phyloP scores from a whole-genome alignment of 2,113 vertebrate species.

The Hippolais icterina region DNA sequence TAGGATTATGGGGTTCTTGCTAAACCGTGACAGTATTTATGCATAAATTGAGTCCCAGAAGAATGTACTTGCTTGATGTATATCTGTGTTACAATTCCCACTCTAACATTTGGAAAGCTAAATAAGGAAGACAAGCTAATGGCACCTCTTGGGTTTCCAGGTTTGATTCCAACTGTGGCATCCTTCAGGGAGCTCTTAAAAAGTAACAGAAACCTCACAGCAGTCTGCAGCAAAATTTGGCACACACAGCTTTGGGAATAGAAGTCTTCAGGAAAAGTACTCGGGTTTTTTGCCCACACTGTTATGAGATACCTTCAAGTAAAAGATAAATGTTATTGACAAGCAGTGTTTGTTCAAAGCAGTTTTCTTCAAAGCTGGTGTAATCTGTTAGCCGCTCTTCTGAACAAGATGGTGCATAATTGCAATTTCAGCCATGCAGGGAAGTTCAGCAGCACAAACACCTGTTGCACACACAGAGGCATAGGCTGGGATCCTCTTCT shows the following conservation, averaged over 20 bases:
- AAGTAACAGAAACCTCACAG: not conserved
- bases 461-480: not conserved
- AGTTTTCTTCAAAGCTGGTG: not conserved
- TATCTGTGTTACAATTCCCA: not conserved
- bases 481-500: fast-evolving
- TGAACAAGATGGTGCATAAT: not conserved
- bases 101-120: not conserved
- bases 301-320: not conserved
- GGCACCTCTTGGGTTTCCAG: not conserved
- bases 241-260: not conserved
- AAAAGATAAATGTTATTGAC: not conserved
- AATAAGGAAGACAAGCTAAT: not conserved
- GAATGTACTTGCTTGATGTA: not conserved
- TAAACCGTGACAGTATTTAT: not conserved
- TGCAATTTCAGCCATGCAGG: not conserved
- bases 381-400: not conserved
- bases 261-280: not conserved
- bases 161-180: not conserved
- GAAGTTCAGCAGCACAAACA: not conserved
- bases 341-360: not conserved
- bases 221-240: not conserved
- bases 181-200: not conserved
- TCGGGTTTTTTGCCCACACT: not conserved
- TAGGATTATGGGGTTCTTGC: not conserved
- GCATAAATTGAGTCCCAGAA: not conserved